phyloP scores from a whole-genome alignment of 2,797 vertebrate species.

The Danionella dracula region DNA sequence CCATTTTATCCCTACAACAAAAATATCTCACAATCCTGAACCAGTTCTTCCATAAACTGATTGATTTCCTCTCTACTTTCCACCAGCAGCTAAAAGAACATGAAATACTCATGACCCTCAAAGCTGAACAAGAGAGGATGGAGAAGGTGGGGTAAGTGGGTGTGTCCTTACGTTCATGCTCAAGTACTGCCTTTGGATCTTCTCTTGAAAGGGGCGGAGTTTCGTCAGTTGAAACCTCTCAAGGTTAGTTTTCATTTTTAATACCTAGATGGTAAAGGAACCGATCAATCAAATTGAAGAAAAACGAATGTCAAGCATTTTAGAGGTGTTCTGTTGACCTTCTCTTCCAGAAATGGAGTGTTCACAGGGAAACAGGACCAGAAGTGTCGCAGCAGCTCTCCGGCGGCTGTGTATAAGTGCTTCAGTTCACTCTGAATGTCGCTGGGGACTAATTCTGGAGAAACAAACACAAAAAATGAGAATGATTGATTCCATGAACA shows the following conservation, averaged over 20 bases:
- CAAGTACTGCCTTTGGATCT: conserved; percentile 92
- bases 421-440: conserved; percentile 92
- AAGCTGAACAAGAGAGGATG: neutral
- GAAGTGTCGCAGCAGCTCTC: conserved; percentile 92
- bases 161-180: conserved; percentile 86
- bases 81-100: neutral
- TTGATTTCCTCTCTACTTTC: neutral
- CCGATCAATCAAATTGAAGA: neutral
- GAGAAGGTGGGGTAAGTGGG: neutral
- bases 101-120: neutral
- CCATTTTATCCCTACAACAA: no score
- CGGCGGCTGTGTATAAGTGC: conserved; percentile 90
- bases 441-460: conserved; percentile 88
- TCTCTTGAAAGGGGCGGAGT: conserved; percentile 94
- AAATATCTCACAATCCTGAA: neutral
- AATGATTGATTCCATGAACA: no score
- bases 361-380: conserved; percentile 98
- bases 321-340: conserved; percentile 63
- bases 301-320: neutral
- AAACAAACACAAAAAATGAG: neutral
- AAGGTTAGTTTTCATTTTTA: conserved; percentile 94
- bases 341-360: conserved; percentile 94
- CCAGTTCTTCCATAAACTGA: neutral
- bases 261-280: conserved; percentile 67
- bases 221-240: conserved; percentile 95